phyloP scores from a whole-genome alignment of 2,888 invertebrate species.

The Xylophagus ater region DNA sequence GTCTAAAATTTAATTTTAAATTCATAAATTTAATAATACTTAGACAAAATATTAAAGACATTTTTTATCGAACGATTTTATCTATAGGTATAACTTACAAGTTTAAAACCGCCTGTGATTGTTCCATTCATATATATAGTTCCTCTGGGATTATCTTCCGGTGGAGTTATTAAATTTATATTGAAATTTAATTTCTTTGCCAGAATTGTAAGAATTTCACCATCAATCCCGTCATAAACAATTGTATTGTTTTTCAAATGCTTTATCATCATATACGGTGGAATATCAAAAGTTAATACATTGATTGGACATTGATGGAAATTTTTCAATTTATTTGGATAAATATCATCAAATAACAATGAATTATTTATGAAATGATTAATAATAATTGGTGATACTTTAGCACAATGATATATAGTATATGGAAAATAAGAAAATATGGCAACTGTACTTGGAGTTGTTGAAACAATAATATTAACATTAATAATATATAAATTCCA shows the following conservation, averaged over 20 bases:
- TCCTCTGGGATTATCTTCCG: constrained; percentile 4
- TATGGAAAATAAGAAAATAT: constrained; percentile 6
- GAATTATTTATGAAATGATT: background rate
- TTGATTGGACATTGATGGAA: constrained; percentile 10
- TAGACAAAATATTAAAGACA: no score
- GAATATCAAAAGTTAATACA: constrained; percentile 1
- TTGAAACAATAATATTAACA: constrained; percentile 2
- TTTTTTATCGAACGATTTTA: no score
- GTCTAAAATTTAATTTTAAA: no score
- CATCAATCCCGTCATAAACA: constrained; percentile 14
- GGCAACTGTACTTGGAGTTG: background rate
- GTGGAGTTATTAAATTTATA: background rate
- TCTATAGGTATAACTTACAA: no score
- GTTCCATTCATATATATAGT: constrained; percentile 11
- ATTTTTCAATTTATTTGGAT: constrained; percentile 11
- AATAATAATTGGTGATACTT: background rate
- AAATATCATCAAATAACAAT: background rate
- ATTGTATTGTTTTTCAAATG: no score
- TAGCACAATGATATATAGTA: background rate
- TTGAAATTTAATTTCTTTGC: constrained; percentile 15
- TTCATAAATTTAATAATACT: no score
- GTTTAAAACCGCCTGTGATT: constrained; percentile 12
- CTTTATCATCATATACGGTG: constrained; percentile 12
- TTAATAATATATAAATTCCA: constrained; percentile 1
- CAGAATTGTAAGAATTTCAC: constrained; percentile 10